Percentiles rank a stretch among this genome's conserved stretches.
These are phyloP conservation scores for Cosmia pyralina DNA, from an alignment of 2,888 invertebrate species.

Conservation along the genomic window DNA sequence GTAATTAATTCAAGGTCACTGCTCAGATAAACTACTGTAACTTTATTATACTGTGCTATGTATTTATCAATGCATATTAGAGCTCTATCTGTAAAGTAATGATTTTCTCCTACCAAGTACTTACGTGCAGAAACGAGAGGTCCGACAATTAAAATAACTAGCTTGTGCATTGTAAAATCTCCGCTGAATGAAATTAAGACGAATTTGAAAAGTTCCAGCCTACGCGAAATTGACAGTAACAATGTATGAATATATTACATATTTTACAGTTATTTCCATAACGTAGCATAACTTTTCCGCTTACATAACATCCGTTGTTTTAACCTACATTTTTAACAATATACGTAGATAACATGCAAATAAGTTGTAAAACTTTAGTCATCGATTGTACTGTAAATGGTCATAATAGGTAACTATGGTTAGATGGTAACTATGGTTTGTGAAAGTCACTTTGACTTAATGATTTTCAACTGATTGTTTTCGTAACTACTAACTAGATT, in stretches of 20 bases:
- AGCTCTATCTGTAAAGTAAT: too few relatives aligned
- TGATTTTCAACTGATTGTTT: constrained; percentile 62
- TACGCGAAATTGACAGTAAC: constrained; percentile 25
- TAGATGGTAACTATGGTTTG: constrained; percentile 26
- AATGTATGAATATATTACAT: constrained; percentile 21
- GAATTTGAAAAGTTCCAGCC: constrained; percentile 10
- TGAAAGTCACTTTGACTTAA: constrained; percentile 61
- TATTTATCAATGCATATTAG: too few relatives aligned
- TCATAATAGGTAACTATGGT: constrained; percentile 23
- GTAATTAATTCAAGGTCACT: too few relatives aligned
- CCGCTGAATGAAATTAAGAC: constrained; percentile 1
- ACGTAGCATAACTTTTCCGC: constrained; percentile 42
- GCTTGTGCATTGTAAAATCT: background rate
- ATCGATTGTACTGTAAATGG: constrained; percentile 53
- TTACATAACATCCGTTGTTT: constrained; percentile 44
- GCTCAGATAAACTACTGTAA: too few relatives aligned
- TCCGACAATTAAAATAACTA: background rate
- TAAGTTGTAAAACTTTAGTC: constrained; percentile 23
- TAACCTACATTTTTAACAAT: constrained; percentile 51
- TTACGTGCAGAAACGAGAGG: too few relatives aligned
- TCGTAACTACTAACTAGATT: constrained; percentile 58
- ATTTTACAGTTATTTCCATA: constrained; percentile 43
- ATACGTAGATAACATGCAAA: constrained; percentile 37
- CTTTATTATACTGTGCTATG: too few relatives aligned
- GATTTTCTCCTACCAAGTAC: too few relatives aligned